Evolutionary conservation across 1,140 invertebrate genomes (phyloP).

Genomic region (Zophobas atratus): DNA sequence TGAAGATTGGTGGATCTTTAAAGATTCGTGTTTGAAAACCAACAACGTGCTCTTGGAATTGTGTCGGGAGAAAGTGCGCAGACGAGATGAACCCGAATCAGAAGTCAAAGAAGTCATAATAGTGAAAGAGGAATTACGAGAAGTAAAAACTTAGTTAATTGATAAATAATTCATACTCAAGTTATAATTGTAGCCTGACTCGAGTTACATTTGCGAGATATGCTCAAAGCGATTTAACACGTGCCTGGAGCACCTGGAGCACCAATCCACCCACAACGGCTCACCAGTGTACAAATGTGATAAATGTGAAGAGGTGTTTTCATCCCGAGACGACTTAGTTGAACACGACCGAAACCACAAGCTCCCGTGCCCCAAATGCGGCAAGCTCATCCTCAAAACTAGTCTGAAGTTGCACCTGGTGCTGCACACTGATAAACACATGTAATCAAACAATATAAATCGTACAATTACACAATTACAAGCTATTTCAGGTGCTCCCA

Average conservation of each 20-base stretch:
- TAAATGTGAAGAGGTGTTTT: conserved; percentile 52
- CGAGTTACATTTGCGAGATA: conserved; percentile 52
- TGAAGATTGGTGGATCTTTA: conserved; percentile 54
- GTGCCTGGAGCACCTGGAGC: conserved; percentile 55
- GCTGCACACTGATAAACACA: conserved; percentile 58
- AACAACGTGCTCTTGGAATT: conserved; percentile 44
- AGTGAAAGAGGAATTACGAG: not conserved
- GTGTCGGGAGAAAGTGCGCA: too few relatives aligned
- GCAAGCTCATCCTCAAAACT: conserved; percentile 53
- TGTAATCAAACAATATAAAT: conserved; percentile 29
- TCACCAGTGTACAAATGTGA: conserved; percentile 55
- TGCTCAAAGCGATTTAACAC: conserved; percentile 52
- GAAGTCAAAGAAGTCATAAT: not conserved
- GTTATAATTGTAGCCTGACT: conserved; percentile 11
- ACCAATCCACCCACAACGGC: conserved; percentile 54
- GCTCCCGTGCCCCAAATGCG: conserved; percentile 57
- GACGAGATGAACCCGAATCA: too few relatives aligned
- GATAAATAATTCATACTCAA: conserved; percentile 11
- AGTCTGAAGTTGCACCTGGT: conserved; percentile 60
- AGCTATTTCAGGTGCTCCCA: conserved; percentile 54
- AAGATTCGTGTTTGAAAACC: conserved; percentile 53
- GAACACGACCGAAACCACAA: conserved; percentile 57
- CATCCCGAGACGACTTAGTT: conserved; percentile 48
- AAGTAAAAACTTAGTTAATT: not conserved
- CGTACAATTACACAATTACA: too few relatives aligned